phyloP scores from a whole-genome alignment of 2,888 invertebrate genomes.

The Meiosimyza platycephala region DNA sequence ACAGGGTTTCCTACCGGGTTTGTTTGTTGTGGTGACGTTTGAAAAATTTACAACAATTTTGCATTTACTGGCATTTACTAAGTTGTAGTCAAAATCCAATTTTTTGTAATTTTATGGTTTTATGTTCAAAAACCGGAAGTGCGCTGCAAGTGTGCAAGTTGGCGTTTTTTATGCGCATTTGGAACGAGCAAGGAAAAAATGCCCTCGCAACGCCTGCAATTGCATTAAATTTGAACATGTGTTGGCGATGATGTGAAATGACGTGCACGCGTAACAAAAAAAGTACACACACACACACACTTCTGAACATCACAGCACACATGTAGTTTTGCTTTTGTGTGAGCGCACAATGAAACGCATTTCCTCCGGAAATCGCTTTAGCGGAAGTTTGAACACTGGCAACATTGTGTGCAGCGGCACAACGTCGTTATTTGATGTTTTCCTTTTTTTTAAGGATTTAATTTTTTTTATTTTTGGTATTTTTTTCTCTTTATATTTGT shows the following conservation, averaged over 20 bases:
- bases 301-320: not conserved
- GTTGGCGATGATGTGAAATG: not conserved
- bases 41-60: too few relatives aligned
- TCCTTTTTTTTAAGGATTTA: not conserved
- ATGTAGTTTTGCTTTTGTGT: constrained; percentile 5
- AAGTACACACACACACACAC: constrained; percentile 1
- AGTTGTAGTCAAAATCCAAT: too few relatives aligned
- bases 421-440: constrained; percentile 7
- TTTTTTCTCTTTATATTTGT: not conserved
- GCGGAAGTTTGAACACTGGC: constrained; percentile 20
- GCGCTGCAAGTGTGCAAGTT: too few relatives aligned
- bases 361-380: constrained; percentile 45
- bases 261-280: not conserved
- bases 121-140: too few relatives aligned
- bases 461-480: not conserved
- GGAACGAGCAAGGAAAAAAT: too few relatives aligned
- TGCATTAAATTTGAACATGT: constrained; percentile 8
- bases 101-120: too few relatives aligned
- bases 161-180: too few relatives aligned
- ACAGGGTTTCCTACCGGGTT: too few relatives aligned
- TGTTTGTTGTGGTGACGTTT: too few relatives aligned
- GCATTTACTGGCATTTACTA: too few relatives aligned
- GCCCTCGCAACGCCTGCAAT: not conserved
- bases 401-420: constrained; percentile 6
- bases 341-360: constrained; percentile 32